Evolutionary conservation across 2,797 vertebrate species (phyloP).

Genomic region (Microctenopoma lineatum): DNA sequence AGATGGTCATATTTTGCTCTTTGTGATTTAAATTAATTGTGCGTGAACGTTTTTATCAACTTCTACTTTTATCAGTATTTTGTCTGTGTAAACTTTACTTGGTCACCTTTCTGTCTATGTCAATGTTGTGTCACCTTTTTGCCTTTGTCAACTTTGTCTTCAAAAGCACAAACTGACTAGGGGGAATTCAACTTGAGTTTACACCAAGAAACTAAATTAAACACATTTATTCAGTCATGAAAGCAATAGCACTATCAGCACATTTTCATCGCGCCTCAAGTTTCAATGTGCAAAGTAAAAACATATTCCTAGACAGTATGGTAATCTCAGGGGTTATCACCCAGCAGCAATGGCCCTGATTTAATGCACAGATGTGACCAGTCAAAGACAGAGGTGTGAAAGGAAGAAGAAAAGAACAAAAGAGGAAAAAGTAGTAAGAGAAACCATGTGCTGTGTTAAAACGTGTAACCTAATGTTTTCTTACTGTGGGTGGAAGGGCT

Average conservation of each 20-base stretch:
- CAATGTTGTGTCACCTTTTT: too few species aligned
- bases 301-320: constrained; percentile 29
- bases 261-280: constrained; percentile 22
- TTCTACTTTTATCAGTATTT: too few species aligned
- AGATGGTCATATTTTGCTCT: too few species aligned
- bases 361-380: constrained; percentile 21
- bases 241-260: constrained; percentile 20
- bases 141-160: neutral
- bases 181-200: neutral
- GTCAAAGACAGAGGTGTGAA: constrained; percentile 25
- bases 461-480: constrained; percentile 39
- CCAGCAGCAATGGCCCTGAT: constrained; percentile 2
- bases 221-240: constrained; percentile 3
- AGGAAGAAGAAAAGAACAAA: constrained; percentile 7
- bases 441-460: neutral
- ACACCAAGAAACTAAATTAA: constrained; percentile 14
- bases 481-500: constrained; percentile 39
- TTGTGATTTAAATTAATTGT: too few species aligned
- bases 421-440: constrained; percentile 10
- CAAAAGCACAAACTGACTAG: neutral
- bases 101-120: too few species aligned
- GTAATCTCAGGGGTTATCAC: constrained; percentile 30
- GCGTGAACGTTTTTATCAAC: too few species aligned
- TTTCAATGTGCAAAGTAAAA: constrained; percentile 19
- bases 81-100: too few species aligned